Conservation (phyloP, 2,113 vertebrate genomes). For the Lathamus discolor region DNA sequence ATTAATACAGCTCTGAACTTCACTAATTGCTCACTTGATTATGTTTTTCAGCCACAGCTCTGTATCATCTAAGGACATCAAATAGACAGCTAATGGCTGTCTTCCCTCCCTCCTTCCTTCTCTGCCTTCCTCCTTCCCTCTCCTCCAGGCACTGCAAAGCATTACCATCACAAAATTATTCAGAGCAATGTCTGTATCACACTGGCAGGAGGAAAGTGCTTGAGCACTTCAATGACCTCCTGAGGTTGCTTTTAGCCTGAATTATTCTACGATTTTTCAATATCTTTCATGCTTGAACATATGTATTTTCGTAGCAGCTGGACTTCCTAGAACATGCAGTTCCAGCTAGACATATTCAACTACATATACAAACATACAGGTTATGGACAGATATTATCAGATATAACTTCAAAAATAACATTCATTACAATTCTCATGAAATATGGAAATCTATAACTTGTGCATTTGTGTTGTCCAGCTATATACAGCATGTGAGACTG, state of each 20-base stretch:
- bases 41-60: background rate
- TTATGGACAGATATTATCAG: background rate
- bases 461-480: background rate
- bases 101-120: background rate
- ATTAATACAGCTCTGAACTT: background rate
- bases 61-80: background rate
- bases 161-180: background rate
- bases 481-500: background rate
- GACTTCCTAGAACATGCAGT: background rate
- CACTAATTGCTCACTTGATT: slow-evolving; percentile 3
- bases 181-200: background rate
- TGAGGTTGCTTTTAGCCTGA: background rate
- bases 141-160: background rate
- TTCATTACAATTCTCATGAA: background rate
- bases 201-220: background rate
- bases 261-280: background rate
- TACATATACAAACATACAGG: background rate
- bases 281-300: background rate
- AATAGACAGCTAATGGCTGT: background rate
- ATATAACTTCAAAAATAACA: background rate
- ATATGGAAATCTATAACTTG: background rate
- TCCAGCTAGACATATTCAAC: background rate
- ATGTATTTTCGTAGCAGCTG: background rate
- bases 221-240: background rate
- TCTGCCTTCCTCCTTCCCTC: background rate